A percentile compares a stretch with the other conserved stretches of the same genome.
Conservation (phyloP, 2,113 vertebrate species). For the Tetrax tetrax region DNA sequence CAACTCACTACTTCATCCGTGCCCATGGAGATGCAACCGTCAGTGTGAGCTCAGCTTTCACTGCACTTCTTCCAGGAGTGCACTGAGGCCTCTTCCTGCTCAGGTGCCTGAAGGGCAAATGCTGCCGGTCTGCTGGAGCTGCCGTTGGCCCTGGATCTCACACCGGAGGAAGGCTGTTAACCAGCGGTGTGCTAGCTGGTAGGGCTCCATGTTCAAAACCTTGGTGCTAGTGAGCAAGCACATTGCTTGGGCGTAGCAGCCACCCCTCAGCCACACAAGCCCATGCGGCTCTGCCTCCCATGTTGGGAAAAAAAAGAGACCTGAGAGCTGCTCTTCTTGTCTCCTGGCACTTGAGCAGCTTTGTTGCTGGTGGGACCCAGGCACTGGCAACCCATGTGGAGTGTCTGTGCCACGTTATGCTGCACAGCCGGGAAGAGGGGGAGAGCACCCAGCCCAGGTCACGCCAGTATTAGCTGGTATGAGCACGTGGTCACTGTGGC, state of each 20-base stretch:
- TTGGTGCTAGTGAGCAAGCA: not conserved
- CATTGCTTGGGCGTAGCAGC: not conserved
- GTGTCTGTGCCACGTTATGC: not conserved
- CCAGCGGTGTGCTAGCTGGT: not conserved
- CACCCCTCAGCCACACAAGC: not conserved
- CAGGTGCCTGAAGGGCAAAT: not conserved
- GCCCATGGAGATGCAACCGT: not conserved
- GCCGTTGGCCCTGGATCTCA: not conserved
- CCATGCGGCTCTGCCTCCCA: accelerated
- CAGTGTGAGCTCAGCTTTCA: not conserved
- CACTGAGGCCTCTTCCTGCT: not conserved
- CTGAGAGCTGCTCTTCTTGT: not conserved
- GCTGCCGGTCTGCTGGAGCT: not conserved
- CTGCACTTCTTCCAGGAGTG: not conserved
- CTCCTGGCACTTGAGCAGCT: not conserved
- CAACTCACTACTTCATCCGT: not conserved
- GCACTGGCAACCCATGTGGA: accelerated
- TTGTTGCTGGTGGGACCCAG: not conserved
- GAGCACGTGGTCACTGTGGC: not conserved
- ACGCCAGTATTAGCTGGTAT: not conserved
- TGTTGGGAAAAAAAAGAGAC: not conserved
- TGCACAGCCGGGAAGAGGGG: not conserved
- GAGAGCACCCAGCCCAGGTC: not conserved
- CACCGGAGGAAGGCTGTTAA: not conserved
- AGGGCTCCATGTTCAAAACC: not conserved